These are phyloP conservation scores for Trachelus tabidus DNA, from an alignment of 2,888 invertebrate species.

Conservation along the genomic window DNA sequence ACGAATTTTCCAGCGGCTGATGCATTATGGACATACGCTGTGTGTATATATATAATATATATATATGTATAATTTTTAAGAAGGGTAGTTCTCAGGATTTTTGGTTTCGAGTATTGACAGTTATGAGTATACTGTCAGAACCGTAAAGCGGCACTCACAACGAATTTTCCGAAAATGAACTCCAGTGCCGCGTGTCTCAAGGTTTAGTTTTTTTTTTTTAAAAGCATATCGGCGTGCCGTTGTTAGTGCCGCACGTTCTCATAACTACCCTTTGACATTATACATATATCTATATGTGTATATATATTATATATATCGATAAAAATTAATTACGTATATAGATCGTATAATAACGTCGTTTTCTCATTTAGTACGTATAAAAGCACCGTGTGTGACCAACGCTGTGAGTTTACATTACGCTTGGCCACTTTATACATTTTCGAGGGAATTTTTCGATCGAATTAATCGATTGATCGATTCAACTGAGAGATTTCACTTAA, in stretches of 20 bases:
- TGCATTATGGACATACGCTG: background rate
- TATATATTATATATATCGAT: too few relatives aligned
- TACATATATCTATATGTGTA: background rate
- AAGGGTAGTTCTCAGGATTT: background rate
- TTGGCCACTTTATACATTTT: background rate
- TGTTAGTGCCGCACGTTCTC: background rate
- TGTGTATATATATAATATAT: background rate
- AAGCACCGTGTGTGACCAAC: too few relatives aligned
- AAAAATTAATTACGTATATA: too few relatives aligned
- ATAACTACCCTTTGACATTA: too few relatives aligned
- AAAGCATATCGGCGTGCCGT: background rate
- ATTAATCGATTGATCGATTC: conserved; percentile 21
- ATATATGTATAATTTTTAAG: too few relatives aligned
- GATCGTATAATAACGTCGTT: too few relatives aligned
- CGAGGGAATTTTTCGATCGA: background rate
- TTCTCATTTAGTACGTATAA: too few relatives aligned
- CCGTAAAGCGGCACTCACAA: too few relatives aligned
- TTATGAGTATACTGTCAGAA: background rate
- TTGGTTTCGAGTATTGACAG: background rate
- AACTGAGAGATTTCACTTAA: background rate
- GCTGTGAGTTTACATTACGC: too few relatives aligned
- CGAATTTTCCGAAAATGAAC: too few relatives aligned
- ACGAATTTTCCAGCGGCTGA: conserved; percentile 27
- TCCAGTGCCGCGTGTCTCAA: too few relatives aligned
- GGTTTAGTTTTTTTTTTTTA: background rate